These are phyloP conservation scores for Bergia puertoricense DNA, from an alignment of 92 coral and sea anemone genomes.

Conservation along the genomic window DNA sequence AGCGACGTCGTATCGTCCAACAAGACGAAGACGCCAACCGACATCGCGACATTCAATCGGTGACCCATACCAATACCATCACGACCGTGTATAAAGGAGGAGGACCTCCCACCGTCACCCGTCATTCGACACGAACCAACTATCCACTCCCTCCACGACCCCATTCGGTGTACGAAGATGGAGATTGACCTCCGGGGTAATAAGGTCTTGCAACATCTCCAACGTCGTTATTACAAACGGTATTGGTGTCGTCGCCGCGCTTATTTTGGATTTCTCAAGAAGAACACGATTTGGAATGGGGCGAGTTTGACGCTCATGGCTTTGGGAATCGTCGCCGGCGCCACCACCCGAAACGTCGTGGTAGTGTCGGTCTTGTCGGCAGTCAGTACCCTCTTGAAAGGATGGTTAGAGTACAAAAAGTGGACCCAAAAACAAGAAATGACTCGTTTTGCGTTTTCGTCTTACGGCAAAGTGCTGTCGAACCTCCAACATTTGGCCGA, in stretches of 20 bases:
- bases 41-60: neutral
- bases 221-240: no score
- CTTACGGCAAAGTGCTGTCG: neutral
- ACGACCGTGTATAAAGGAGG: neutral
- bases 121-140: constrained; percentile 1
- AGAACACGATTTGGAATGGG: no score
- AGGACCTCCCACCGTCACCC: constrained; percentile 2
- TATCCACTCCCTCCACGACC: constrained; percentile 1
- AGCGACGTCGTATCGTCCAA: neutral
- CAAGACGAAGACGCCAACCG: constrained; percentile 13
- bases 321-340: neutral
- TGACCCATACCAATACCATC: no score
- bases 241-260: neutral
- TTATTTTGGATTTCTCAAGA: constrained; percentile 3
- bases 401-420: constrained; percentile 1
- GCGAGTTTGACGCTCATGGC: constrained; percentile 8
- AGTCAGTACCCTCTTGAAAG: no score
- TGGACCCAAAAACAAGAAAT: neutral
- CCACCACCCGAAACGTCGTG: no score
- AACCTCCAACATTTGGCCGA: no score
- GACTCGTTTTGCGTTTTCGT: constrained; percentile 5
- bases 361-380: no score
- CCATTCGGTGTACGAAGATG: constrained; percentile 3
- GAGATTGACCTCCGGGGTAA: constrained; percentile 9
- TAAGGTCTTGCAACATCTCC: neutral